These are phyloP conservation scores for Melikaiella ostensackeni DNA, from an alignment of 2,888 invertebrate genomes.

Conservation along the genomic window DNA sequence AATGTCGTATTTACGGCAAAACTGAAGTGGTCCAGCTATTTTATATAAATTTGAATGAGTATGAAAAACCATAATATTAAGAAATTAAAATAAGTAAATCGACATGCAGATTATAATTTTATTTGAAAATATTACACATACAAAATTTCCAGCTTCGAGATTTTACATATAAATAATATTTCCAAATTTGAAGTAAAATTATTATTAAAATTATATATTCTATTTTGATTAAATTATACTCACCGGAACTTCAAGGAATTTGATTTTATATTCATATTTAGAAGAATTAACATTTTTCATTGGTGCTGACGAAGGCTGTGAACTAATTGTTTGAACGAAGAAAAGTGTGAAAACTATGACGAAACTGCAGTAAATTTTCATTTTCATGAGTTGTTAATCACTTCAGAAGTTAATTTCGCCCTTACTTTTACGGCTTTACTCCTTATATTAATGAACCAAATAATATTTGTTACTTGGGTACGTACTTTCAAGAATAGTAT, in stretches of 20 bases:
- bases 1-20: conserved; percentile 87
- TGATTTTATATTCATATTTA: conserved; percentile 30
- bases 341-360: neutral
- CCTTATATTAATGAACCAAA: no score
- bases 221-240: neutral
- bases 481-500: no score
- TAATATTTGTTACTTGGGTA: no score
- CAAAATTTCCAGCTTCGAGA: no score
- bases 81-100: no score
- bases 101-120: no score
- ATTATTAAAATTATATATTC: neutral
- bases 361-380: neutral
- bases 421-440: no score
- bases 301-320: no score
- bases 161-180: no score
- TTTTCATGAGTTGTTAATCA: neutral
- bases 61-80: no score
- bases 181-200: neutral
- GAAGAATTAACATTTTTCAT: neutral
- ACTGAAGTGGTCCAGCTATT: conserved; percentile 90
- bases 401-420: neutral
- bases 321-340: conserved; percentile 1
- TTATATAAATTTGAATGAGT: neutral
- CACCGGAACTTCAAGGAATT: conserved; percentile 37
- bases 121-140: no score